Base-by-base conservation (phyloP, 2,113 vertebrate genomes). In the Chaetura pelagica region DNA sequence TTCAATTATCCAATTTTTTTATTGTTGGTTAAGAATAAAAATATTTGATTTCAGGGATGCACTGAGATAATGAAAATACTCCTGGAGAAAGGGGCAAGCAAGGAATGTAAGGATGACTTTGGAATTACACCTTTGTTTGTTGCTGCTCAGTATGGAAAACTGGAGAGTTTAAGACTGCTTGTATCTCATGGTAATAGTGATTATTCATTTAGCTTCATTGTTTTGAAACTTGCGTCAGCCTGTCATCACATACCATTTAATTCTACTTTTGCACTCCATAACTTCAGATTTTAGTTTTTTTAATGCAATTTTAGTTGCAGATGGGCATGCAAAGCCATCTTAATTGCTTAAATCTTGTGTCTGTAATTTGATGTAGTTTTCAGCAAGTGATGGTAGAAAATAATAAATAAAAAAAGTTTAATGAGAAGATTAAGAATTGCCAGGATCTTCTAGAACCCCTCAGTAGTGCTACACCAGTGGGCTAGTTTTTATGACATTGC, bases 61-160 rank as follows among this genome's bases (percentile, higher is more conserved):
- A 86, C 96, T 29, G 99, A 99, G 23, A 98, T 99, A 58, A 97
- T 99, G 94, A 88, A 95, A 26, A 95, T 98, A 32, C 98, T 99
- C n/a, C 98, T 98, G 72, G 94, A 94, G 10, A 90, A 97, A 68
- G 98, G 98, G 57, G 98, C 98, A 40, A 61, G 97, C 94, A 98
- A 98, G 80, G 99, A 99, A 93, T 98, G 97, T 29, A 73, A 93
- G 9, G 99, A 99, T 88, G 99, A 99, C 97, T 98, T 99, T 95
- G 97, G 97, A 66, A 99, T 99, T 90, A 99, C 99, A 2, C 98
- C 99, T 30, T 94, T 99, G 62, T 99, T 99, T 96, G 96, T 99
- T 96, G 98, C 99, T 81, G 99, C 99, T 34, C 99, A 99, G 91
- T 99, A 99, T 42, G 99, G 99, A 87, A 98, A 92, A 73, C 93